These are phyloP conservation scores for Ennomos fuscantarius DNA, from an alignment of 2,888 invertebrate species.

Conservation along the genomic window DNA sequence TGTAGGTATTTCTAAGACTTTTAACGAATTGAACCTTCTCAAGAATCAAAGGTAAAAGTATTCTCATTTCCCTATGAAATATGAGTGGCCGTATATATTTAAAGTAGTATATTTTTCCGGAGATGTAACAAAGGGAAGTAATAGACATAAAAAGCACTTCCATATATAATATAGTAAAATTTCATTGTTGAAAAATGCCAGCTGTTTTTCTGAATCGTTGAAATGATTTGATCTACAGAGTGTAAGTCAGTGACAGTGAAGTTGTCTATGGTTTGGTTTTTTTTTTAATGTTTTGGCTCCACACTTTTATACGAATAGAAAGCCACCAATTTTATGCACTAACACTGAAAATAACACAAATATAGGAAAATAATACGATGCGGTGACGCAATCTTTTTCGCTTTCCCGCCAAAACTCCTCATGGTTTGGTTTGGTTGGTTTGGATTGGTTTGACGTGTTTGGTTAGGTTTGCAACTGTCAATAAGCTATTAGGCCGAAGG, in stretches of 20 bases:
- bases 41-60: slow-evolving; percentile 15
- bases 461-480: no score
- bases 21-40: slow-evolving; percentile 10
- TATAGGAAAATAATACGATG: no score
- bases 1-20: not conserved
- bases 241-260: slow-evolving; percentile 5
- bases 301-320: no score
- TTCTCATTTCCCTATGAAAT: slow-evolving; percentile 22
- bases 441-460: no score
- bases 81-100: slow-evolving; percentile 11
- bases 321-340: no score
- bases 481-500: no score
- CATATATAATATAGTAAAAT: slow-evolving; percentile 7
- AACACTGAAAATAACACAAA: no score
- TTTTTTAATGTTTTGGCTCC: no score
- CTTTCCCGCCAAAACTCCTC: no score
- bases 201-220: slow-evolving; percentile 30
- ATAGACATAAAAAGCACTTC: slow-evolving; percentile 13
- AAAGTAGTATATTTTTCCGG: slow-evolving; percentile 8
- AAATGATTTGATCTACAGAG: slow-evolving; percentile 19
- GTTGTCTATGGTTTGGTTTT: no score
- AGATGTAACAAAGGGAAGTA: slow-evolving; percentile 21
- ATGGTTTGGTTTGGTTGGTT: no score
- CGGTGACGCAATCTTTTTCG: no score
- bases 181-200: slow-evolving; percentile 29